Evolutionary conservation across 2,888 invertebrate genomes (phyloP).

Genomic region (Acanthoscelides obtectus): DNA sequence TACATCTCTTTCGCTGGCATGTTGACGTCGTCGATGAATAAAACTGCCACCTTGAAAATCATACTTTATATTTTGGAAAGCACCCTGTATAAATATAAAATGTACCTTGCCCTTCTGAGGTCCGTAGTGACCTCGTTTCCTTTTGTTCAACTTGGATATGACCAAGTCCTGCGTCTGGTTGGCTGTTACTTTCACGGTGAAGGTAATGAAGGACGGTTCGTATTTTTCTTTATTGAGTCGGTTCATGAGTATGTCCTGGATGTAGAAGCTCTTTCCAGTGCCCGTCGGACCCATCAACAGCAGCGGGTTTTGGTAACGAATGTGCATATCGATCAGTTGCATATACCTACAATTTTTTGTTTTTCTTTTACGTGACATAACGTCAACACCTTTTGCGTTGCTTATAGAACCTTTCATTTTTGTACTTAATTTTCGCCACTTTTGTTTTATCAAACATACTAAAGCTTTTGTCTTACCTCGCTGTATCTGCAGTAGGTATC

Average conservation of each 20-base stretch:
- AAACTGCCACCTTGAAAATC: slow-evolving; percentile 61
- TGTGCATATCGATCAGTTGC: slow-evolving; percentile 67
- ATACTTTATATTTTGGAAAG: no score
- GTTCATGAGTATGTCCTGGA: slow-evolving; percentile 67
- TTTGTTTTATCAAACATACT: no score
- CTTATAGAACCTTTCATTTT: not conserved
- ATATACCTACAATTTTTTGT: slow-evolving; percentile 55
- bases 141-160: slow-evolving; percentile 64
- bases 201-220: slow-evolving; percentile 74
- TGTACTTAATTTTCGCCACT: no score
- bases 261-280: slow-evolving; percentile 81
- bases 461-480: slow-evolving; percentile 48
- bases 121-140: slow-evolving; percentile 69
- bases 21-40: slow-evolving; percentile 86
- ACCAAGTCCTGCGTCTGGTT: slow-evolving; percentile 79
- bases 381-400: not conserved
- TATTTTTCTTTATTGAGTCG: slow-evolving; percentile 63
- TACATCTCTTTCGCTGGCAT: slow-evolving; percentile 81
- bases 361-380: not conserved
- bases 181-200: slow-evolving; percentile 77
- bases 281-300: slow-evolving; percentile 80
- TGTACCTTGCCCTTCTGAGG: slow-evolving; percentile 70
- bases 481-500: slow-evolving; percentile 83
- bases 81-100: no score
- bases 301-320: slow-evolving; percentile 64